Evolutionary conservation across 2,797 vertebrate species (phyloP), one percentile per base, ranked within the genome.

Genomic region (Pipistrellus nathusii): DNA sequence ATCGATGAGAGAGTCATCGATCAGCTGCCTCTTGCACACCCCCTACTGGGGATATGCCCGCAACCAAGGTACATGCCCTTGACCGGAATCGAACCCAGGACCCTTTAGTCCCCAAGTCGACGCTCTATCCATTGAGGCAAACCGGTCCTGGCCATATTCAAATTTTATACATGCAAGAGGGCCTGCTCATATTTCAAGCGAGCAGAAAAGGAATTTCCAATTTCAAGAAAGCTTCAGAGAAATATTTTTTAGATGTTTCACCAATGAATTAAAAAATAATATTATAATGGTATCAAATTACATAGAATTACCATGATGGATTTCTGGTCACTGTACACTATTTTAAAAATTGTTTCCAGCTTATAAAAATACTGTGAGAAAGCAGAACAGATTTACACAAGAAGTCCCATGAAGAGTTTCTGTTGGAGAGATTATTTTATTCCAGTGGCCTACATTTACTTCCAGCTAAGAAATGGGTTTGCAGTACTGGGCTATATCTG

Each of bases 311-410:
- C 13, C 12, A 53, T 92, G 72, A 90, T 95, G 30, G 72, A 84
- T 86, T 96, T 95, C 71, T 96, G 71, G 46, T 30, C 86, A n/a
- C 17, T 55, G 73, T 27, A 64, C 25, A 80, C 14, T 30, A 59
- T 84, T 90, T 92, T 72, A 88, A 12, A 96, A 95, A 75, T 93
- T 91, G 18, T 83, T 96, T 94, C 85, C 64, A 82, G 44, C 13
- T 92, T 88, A 30, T 84, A 82, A 93, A 94, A 95, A 68, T 57
- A 75, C 53, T 55, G 7, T 93, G 30, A 57, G 51, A 85, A 94
- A 62, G 27, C 35, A 55, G 59, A 91, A n/a, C 20, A 81, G 23
- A 51, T 85, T 85, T 82, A 41, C 15, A 75, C 2, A 68, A 85
- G 53, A 87, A 68, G n/a, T 62, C 15, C 15, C 11, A 17, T 35